Base-by-base conservation (phyloP, 2,113 vertebrate genomes). In the Tamias sibiricus region DNA sequence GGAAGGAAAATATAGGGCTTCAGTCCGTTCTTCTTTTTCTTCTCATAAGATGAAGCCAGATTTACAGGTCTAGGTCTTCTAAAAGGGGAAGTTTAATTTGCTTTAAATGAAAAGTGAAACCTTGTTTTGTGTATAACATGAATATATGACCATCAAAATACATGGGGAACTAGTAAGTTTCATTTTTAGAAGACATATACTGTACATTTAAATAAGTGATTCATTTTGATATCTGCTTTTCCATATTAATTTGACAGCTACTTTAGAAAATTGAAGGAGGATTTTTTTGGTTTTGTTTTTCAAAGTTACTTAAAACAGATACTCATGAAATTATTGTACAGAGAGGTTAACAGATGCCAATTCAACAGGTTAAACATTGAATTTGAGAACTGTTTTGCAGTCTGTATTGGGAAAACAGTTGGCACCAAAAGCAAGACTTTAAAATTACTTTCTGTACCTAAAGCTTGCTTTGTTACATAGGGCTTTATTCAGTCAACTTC, bases 61-160 rank as follows among this genome's bases (percentile, higher is more conserved):
- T 68, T 82, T 59, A 80, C 6, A 64, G 86, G 22, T 37, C 42
- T 79, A 82, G 30, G 30, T 77, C 59, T 76, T 92, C 40, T 71
- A 3, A 37, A 84, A 44, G 42, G 37, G 54, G 49, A 59, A 54
- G 47, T 82, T 89, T 44, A 64, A 72, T 87, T 42, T 35, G 75
- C 93, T 92, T 95, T 84, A 87, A 96, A 77, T 88, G 85, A 95
- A 95, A 96, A 94, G 37, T 77, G 90, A 90, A 93, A 76, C 13
- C 32, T 75, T 54, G 7, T 90, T 47, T 96, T 90, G 24, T 90
- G 24, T 72, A 19, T 68, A 54, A 71, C 12, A 75, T 40, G 37
- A 24, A 75, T 80, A 30, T 37, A 49, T 68, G 47, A 69, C 68
- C 20, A 95, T 92, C 44, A 77, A 81, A 87, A 85, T 32, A 71